Percentiles rank a stretch among this genome's conserved stretches.
Conservation (phyloP, 2,797 vertebrate genomes). For the Halcyon smyrnensis region DNA sequence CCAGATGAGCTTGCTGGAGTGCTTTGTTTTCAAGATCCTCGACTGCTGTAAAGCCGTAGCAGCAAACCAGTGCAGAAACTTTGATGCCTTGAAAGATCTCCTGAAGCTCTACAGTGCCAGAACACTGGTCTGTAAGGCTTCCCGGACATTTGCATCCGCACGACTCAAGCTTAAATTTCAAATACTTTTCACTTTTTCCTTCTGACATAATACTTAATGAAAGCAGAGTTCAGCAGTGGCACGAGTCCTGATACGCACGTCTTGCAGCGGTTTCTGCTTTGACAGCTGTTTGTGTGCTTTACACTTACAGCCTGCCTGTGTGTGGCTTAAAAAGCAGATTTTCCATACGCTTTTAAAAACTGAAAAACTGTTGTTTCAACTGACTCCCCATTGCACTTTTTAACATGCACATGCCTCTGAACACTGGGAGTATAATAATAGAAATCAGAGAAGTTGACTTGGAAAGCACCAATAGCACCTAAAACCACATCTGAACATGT, state of each 20-base stretch:
- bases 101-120: slow-evolving; percentile 24
- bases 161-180: slow-evolving; percentile 67
- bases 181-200: slow-evolving; percentile 62
- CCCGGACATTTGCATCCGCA: slow-evolving; percentile 24
- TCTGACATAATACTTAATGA: slow-evolving; percentile 51
- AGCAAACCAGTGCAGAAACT: slow-evolving; percentile 45
- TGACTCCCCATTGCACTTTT: neutral
- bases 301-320: neutral
- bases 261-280: neutral
- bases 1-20: slow-evolving; percentile 70
- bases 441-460: neutral
- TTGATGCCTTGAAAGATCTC: slow-evolving; percentile 29
- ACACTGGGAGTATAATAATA: neutral
- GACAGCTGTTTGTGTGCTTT: neutral
- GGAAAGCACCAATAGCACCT: neutral
- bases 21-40: slow-evolving; percentile 67
- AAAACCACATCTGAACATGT: neutral
- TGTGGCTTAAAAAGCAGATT: neutral
- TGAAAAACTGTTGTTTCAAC: neutral
- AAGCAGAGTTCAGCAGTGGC: slow-evolving; percentile 19
- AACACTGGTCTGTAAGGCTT: slow-evolving; percentile 28
- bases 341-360: neutral
- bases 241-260: neutral
- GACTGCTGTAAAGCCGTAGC: slow-evolving; percentile 48
- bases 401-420: neutral